A percentile compares a stretch with the other conserved stretches of the same genome.
Conservation (phyloP, 2,113 vertebrate species). For the Ciconia boyciana region DNA sequence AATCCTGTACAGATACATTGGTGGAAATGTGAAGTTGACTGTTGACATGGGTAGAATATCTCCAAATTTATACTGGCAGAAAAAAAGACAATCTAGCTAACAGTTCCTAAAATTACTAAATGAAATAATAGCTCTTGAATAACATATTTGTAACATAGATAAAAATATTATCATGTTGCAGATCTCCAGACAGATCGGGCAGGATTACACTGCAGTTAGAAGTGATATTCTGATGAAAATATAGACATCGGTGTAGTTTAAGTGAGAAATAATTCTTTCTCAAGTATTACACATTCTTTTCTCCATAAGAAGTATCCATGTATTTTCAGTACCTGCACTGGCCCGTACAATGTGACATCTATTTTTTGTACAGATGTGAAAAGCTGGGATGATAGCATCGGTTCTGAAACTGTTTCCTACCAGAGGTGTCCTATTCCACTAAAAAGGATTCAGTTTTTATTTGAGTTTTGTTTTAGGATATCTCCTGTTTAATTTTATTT, state of each 20-base stretch:
- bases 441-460: neutral
- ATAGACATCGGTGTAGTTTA: neutral
- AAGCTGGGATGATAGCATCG: neutral
- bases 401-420: neutral
- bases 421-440: neutral
- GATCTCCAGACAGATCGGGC: neutral
- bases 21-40: neutral
- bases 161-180: neutral
- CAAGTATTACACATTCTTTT: neutral
- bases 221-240: neutral
- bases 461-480: neutral
- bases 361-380: neutral
- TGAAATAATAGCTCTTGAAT: neutral
- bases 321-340: neutral
- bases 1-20: neutral
- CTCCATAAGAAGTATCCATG: neutral
- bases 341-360: neutral
- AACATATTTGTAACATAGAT: neutral
- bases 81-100: neutral
- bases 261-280: neutral
- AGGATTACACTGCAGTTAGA: neutral
- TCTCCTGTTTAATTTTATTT: neutral
- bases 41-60: neutral
- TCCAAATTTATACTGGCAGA: neutral
- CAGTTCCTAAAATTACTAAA: neutral